Conservation (phyloP, 2,797 vertebrate genomes). For the Gymnoscopelus braueri region DNA sequence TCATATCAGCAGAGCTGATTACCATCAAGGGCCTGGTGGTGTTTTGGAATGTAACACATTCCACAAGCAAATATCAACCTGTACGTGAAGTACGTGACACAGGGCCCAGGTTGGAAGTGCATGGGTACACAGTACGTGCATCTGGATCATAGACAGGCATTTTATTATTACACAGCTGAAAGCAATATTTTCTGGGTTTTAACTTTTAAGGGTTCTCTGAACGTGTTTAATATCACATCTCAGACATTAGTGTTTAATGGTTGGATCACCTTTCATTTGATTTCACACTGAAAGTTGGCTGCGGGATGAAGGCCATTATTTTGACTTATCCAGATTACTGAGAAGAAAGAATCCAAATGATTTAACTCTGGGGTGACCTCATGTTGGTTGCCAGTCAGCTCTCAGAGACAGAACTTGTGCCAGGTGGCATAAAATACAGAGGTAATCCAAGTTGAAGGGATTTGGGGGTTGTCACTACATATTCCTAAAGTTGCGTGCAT, state of each 20-base stretch:
- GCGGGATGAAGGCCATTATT: constrained; percentile 51
- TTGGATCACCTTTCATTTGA: constrained; percentile 28
- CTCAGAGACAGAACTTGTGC: constrained; percentile 44
- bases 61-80: constrained; percentile 31
- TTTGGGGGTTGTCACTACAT: constrained; percentile 59
- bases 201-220: constrained; percentile 18
- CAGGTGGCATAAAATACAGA: constrained; percentile 60
- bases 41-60: constrained; percentile 59
- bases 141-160: too few relatives aligned
- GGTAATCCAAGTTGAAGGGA: constrained; percentile 60
- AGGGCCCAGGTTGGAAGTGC: too few relatives aligned
- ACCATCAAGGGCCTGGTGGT: constrained; percentile 55
- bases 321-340: background rate
- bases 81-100: too few relatives aligned
- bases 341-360: constrained; percentile 26
- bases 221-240: constrained; percentile 60
- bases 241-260: constrained; percentile 23
- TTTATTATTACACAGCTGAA: too few relatives aligned
- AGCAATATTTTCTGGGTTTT: too few relatives aligned
- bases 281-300: constrained; percentile 38
- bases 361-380: constrained; percentile 32
- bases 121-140: too few relatives aligned
- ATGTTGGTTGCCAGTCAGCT: constrained; percentile 41
- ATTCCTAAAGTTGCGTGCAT: constrained; percentile 43
- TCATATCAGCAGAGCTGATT: constrained; percentile 61